Base-by-base conservation (phyloP, 2,888 invertebrate species). In the Aphidius colemani region DNA sequence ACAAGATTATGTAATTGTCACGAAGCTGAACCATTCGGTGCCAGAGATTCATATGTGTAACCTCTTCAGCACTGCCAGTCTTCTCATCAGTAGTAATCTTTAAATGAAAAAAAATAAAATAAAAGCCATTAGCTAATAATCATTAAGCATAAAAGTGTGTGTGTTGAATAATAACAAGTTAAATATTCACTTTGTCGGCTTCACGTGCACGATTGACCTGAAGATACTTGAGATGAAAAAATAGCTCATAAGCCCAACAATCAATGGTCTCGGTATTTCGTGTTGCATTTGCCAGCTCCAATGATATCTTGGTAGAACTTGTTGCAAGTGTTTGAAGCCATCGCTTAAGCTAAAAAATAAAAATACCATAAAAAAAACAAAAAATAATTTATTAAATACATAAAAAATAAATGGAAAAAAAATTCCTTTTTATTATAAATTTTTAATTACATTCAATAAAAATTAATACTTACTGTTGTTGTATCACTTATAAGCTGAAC, bases 171-270 rank as follows among this genome's bases (percentile, higher is more conserved):
- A 39, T 11, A 45, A 44, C 5, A 30, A 7, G 44, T 45, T 30
- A 18, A 39, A 50, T 57, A 46, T 57, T 72, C 74, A 78, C 75
- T 68, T 76, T 74, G 56, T 74, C 70, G 51, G 66, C 59, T 58
- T 69, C 71, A 40, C 65, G 73, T 10, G 69, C 69, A 44, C 72
- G 73, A 64, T 76, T 75, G 63, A 70, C 70, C 67, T 74, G 75
- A 30, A 76, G 75, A 66, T 74, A 74, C 70, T 79, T 78, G 45
- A 79, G 71, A 67, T 78, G 78, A 69, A 79, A 79, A 70, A 75
- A 79, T 44, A 78, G 66, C 66, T 79, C 79, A 71, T 79, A 79
- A 6, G 76, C 78, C 79, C 79, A 79, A 62, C 74, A 74, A 66
- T 79, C 79, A 65, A 79, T 77, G 51, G 74, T 78, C 65, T 79